Base-by-base conservation (phyloP, 1,140 invertebrate genomes). In the Aplysia californica region DNA sequence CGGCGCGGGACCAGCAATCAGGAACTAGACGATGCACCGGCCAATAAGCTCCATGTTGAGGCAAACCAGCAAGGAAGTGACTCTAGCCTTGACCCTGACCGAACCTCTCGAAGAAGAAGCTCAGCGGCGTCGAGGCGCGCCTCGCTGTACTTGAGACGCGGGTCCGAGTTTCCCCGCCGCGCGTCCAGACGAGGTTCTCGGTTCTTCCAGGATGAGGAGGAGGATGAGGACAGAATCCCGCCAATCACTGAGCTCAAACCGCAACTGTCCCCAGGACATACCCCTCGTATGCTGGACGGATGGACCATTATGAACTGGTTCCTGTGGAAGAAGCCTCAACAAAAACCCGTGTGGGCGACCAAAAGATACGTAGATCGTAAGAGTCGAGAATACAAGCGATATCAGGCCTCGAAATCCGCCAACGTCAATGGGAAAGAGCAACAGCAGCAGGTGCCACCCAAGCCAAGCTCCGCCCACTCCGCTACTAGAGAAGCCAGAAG, bases 231-330 rank as follows among this genome's bases (percentile, higher is more conserved):
- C 29, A 50, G n/a, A 15, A 50, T 50, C n/a, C 44, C 44, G 15
- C 44, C 44, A n/a, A 50, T 50, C n/a, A n/a, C n/a, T 15, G 44
- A 50, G 44, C 29, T 61, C 18, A 61, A 61, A 26, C 15, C 58
- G 6, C 58, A 61, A 61, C 58, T 61, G 26, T 61, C 58, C 29
- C 58, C 58, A 10, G 58, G 58, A 6, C 58, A 61, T 29, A 61
- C 58, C 6, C 58, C 58, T 6, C 18, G 58, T 6, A 61, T 61
- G 58, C 26, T 61, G 26, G 58, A 61, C 58, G 58, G 58, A 6
- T 61, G 58, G 58, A 61, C 58, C 10, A 61, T 61, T 29, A 61
- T 61, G 58, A 61, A 61, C 58, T 61, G 58, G 58, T 61, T 10
- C 58, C 29, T 61, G 10, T 61, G 58, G 58, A 61, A 61, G 6